Percentiles rank a stretch among this genome's conserved stretches.
phyloP scores from a whole-genome alignment of 2,888 invertebrate species.

The Alentia gelatinosa region DNA sequence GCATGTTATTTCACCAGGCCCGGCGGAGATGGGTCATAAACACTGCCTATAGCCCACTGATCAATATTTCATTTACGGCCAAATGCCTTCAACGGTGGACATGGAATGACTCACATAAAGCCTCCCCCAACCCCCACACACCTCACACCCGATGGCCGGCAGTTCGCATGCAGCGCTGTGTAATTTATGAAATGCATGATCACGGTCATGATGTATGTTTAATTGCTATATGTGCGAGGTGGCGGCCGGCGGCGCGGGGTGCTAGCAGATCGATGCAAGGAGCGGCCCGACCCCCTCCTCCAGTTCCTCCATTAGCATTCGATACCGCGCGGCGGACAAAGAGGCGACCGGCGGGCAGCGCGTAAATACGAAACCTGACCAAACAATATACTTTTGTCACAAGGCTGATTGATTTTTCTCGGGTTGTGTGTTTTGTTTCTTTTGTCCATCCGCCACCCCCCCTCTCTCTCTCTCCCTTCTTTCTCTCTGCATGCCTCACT shows the following conservation, averaged over 20 bases:
- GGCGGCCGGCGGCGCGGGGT: neutral
- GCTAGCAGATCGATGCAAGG: neutral
- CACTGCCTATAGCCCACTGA: constrained; percentile 33
- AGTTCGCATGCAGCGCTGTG: constrained; percentile 15
- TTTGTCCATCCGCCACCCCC: neutral
- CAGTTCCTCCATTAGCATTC: constrained; percentile 46
- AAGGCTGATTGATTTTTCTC: constrained; percentile 50
- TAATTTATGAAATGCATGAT: constrained; percentile 44
- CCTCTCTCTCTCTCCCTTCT: neutral
- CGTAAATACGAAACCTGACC: constrained; percentile 50
- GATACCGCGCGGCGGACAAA: constrained; percentile 29
- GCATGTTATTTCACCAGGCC: constrained; percentile 32
- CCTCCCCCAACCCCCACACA: neutral
- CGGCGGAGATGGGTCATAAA: constrained; percentile 10
- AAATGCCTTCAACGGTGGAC: constrained; percentile 5
- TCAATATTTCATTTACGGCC: constrained; percentile 48
- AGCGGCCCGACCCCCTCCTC: neutral
- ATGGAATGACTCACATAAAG: constrained; percentile 30
- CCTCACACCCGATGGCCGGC: neutral
- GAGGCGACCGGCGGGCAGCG: neutral
- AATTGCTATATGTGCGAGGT: constrained; percentile 44
- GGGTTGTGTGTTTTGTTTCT: constrained; percentile 15
- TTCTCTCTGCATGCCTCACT: neutral
- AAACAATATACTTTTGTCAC: constrained; percentile 50
- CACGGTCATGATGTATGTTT: constrained; percentile 37